Conservation (phyloP, 2,113 vertebrate genomes). For the Otis tarda region DNA sequence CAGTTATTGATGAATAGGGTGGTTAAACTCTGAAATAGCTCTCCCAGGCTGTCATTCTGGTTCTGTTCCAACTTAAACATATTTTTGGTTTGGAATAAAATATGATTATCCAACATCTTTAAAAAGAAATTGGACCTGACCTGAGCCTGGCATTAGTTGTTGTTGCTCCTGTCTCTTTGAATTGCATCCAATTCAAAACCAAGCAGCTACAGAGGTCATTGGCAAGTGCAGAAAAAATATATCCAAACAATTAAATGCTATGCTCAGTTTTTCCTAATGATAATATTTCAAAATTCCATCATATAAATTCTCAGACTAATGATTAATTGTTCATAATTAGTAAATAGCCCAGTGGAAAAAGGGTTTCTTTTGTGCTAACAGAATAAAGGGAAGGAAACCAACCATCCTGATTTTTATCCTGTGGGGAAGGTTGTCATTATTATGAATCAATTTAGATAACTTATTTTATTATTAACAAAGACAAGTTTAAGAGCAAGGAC, state of each 20-base stretch:
- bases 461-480: slow-evolving; percentile 26
- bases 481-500: background rate
- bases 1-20: background rate
- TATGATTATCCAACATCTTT: slow-evolving; percentile 32
- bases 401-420: background rate
- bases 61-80: slow-evolving; percentile 60
- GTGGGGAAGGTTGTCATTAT: slow-evolving; percentile 15
- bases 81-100: slow-evolving; percentile 54
- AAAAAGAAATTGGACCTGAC: slow-evolving; percentile 51
- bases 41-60: slow-evolving; percentile 31
- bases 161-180: slow-evolving; percentile 55
- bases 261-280: background rate
- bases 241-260: background rate
- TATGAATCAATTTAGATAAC: slow-evolving; percentile 17
- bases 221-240: background rate
- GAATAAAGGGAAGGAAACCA: slow-evolving; percentile 32
- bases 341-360: slow-evolving; percentile 20
- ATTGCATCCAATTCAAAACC: slow-evolving; percentile 47
- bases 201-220: slow-evolving; percentile 8
- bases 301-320: background rate
- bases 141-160: slow-evolving; percentile 56
- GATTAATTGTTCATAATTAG: slow-evolving; percentile 31
- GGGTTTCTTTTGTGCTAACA: background rate
- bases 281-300: slow-evolving; percentile 16
- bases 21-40: slow-evolving; percentile 5